Conservation (phyloP, 2,797 vertebrate genomes). For the Scolopax bukidnonensis region DNA sequence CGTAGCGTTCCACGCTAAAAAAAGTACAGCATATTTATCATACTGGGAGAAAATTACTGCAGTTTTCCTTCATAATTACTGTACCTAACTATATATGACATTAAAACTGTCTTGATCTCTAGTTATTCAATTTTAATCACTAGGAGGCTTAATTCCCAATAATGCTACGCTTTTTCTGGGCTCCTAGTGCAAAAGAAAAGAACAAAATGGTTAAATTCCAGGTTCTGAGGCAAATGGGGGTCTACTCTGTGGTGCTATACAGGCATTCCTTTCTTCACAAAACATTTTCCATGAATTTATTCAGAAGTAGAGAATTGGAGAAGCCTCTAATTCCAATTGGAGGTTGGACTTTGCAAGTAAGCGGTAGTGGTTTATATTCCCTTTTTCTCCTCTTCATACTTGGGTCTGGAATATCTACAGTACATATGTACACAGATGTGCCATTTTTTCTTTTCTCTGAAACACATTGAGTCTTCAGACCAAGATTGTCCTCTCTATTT, state of each 20-base stretch:
- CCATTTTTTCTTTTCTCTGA: not conserved
- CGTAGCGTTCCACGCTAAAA: not conserved
- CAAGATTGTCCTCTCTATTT: not conserved
- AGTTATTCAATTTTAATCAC: not conserved
- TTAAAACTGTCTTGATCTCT: not conserved
- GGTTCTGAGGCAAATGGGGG: not conserved
- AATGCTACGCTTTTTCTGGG: not conserved
- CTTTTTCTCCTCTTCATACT: not conserved
- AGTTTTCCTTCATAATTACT: not conserved
- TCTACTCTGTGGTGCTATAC: not conserved
- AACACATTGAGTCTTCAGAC: fast-evolving
- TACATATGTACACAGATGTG: not conserved
- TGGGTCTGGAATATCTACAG: not conserved
- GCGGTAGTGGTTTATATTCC: not conserved
- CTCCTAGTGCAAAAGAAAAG: not conserved
- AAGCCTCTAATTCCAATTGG: not conserved
- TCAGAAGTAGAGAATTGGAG: not conserved
- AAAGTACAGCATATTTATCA: not conserved
- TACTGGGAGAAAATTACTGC: not conserved
- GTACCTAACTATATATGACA: not conserved
- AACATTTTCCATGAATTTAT: not conserved
- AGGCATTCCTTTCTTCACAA: not conserved
- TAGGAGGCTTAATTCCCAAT: not conserved
- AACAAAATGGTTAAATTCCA: not conserved
- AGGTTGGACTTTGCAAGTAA: not conserved